Conservation (phyloP, 2,888 invertebrate genomes). For the Hirtodrosophila confusa region DNA sequence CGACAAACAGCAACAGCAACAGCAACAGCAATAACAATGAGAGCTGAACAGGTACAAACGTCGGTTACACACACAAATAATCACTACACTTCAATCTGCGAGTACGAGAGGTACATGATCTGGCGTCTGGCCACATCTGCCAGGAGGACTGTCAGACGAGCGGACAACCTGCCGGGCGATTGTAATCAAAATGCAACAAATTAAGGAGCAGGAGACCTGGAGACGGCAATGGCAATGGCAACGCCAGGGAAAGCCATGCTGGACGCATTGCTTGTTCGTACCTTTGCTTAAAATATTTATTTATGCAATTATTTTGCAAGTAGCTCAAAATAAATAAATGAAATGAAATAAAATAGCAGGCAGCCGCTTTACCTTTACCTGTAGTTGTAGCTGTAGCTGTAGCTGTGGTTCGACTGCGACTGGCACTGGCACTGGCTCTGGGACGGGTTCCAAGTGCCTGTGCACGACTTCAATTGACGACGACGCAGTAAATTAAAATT, state of each 20-base stretch:
- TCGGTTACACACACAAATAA: conserved; percentile 52
- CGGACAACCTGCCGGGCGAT: conserved; percentile 61
- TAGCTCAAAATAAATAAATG: conserved; percentile 82
- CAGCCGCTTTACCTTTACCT: conserved; percentile 29
- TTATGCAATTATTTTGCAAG: conserved; percentile 82
- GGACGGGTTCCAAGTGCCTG: conserved; percentile 55
- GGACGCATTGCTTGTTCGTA: conserved; percentile 37
- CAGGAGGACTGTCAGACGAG: conserved; percentile 30
- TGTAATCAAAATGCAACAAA: conserved; percentile 79
- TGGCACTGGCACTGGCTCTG: conserved; percentile 16
- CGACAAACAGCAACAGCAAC: conserved; percentile 27
- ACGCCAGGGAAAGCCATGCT: conserved; percentile 22
- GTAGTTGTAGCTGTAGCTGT: conserved; percentile 13
- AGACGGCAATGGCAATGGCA: conserved; percentile 16
- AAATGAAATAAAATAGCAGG: conserved; percentile 74
- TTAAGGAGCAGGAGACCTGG: conserved; percentile 59
- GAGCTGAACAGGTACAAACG: conserved; percentile 54
- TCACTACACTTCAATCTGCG: conserved; percentile 74
- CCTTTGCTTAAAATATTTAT: conserved; percentile 81
- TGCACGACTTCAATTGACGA: conserved; percentile 72
- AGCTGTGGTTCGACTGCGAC: conserved; percentile 10
- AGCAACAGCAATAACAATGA: conserved; percentile 35
- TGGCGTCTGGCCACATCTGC: conserved; percentile 61
- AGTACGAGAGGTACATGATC: conserved; percentile 9
- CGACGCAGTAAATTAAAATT: conserved; percentile 80